Evolutionary conservation across 2,888 invertebrate species (phyloP), one percentile per base, ranked within the genome.

Genomic region (Catotricha subobsoleta): DNA sequence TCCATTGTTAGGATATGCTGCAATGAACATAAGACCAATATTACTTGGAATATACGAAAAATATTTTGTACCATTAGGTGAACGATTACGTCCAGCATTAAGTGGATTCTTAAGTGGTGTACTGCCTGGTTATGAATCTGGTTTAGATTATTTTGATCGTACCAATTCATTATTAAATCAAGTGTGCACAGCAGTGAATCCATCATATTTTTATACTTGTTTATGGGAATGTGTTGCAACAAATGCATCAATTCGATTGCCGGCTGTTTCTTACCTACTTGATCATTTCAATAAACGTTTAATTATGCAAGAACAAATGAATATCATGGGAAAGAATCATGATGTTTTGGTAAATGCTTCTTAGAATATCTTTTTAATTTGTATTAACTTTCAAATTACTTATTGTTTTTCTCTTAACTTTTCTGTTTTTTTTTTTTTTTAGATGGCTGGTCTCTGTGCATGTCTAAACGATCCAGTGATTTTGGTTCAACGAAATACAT

Each of bases 41-140:
- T 64, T 92, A 43, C 64, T 91, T 47, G 74, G 73, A 34, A 74
- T 92, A 40, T 90, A 88, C 58, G 90, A 92, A 64, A 80, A 72
- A 12, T 87, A 86, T 62, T 83, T 91, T 64, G 77, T 90, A 39
- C 82, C 83, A 12, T 65, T 91, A 48, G 79, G 82, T 29, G 75
- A 76, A 49, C 60, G 59, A 44, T 46, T 62, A 43, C 66, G 80
- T 42, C 88, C 88, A 6, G 84, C 83, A 0, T 62, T 91, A 25
- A 80, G 82, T 57, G 91, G 91, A 2, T 80, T 91, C 55, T 64
- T 92, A n/a, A 62, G 83, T 49, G 88, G 86, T 9, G 75, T 90
- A 36, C 62, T 91, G 45, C 81, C 86, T n/a, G 90, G 88, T 10
- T 68, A 87, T 45, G 87, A 88, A 57, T 80, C 81, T 54, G 83